phyloP scores from a whole-genome alignment of 2,888 invertebrate species.

The Aphodius granarius region DNA sequence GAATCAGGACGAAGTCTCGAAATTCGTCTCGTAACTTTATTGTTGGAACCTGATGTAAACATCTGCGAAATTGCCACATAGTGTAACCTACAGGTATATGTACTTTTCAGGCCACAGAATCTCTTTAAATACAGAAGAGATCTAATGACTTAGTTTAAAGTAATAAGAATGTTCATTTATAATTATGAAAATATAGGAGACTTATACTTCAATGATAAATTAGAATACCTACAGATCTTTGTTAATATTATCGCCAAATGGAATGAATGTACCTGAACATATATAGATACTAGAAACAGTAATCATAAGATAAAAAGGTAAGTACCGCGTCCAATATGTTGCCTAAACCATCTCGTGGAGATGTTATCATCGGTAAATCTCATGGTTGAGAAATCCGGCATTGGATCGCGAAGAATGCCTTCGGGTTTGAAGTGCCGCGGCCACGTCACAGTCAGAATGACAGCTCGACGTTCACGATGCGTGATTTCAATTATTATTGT shows the following conservation, averaged over 20 bases:
- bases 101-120: too few species aligned
- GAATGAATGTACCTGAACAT: too few species aligned
- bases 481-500: background rate
- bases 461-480: background rate
- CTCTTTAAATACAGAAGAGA: too few species aligned
- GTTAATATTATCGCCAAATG: too few species aligned
- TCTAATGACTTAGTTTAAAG: too few species aligned
- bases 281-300: background rate
- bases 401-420: background rate
- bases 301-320: background rate
- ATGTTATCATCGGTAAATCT: background rate
- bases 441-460: background rate
- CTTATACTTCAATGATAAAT: too few species aligned
- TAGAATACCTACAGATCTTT: too few species aligned
- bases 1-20: background rate
- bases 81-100: too few species aligned
- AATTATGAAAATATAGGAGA: too few species aligned
- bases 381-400: background rate
- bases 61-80: background rate
- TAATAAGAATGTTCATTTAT: too few species aligned
- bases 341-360: background rate
- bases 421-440: background rate
- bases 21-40: background rate
- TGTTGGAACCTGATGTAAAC: background rate
- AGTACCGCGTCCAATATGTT: background rate